Evolutionary conservation across 2,113 vertebrate genomes (phyloP), one percentile per base, ranked within the genome.

Genomic region (Speoplatyrhinus poulsoni): DNA sequence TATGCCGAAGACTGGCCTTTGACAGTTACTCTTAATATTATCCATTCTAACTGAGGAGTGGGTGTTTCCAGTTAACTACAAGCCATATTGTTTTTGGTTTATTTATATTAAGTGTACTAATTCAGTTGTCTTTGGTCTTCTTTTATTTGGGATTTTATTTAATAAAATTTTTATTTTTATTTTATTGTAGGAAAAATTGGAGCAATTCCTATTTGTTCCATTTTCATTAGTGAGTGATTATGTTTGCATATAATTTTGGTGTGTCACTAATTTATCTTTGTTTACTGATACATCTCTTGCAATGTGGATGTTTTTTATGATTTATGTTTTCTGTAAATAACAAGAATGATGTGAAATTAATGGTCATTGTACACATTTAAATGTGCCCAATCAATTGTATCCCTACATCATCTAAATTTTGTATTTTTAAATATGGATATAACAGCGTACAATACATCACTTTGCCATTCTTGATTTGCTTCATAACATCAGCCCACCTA

Each of bases 21-120:
- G 65, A 65, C 72, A 82, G 36, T 59, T 69, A 32, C 73, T 57
- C 60, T 41, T 12, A 56, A 26, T 32, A 12, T 26, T 32, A 32
- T 17, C 15, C 36, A 41, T 8, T 41, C 36, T 41, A 41, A 13
- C 9, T 76, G 46, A 61, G 15, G 57, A 71, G 69, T 54, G 79
- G 75, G 81, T 41, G 61, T 60, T 72, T 88, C 70, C 75, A 56
- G 60, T 69, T 46, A 33, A 80, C 79, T 82, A 82, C 73, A 74
- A 65, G 79, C 67, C 87, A 89, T 83, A 81, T 73, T 75, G 75
- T 65, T 83, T 72, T 67, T 53, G n/a, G 7, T 17, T 55, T 36
- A 62, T n/a, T 26, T 19, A 67, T 62, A 12, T 36, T 12, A 61
- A 60, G n/a, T 55, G 64, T 78, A 79, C 16, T 47, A 33, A 26